A percentile compares a stretch with the other conserved stretches of the same genome.
phyloP scores from a whole-genome alignment of 2,888 invertebrate species.

The Drosophila birchii region DNA sequence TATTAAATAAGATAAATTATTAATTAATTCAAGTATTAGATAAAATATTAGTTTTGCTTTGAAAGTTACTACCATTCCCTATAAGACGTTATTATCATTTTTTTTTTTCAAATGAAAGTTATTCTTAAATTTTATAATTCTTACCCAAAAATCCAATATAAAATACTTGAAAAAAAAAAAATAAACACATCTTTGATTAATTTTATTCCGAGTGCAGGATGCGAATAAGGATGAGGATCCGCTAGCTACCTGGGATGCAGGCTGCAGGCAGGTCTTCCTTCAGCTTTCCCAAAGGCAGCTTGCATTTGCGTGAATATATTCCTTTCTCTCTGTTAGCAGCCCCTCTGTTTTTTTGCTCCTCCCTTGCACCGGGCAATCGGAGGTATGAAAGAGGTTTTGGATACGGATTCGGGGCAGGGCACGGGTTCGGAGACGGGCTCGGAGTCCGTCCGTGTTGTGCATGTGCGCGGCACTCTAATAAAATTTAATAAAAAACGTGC shows the following conservation, averaged over 20 bases:
- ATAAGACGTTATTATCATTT: neutral
- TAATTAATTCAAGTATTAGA: too few species aligned
- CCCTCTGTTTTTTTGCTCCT: conserved; percentile 8
- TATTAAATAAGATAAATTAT: too few species aligned
- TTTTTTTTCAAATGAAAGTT: neutral
- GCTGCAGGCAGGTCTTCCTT: conserved; percentile 26
- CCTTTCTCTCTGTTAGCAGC: conserved; percentile 18
- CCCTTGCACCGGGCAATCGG: conserved; percentile 11
- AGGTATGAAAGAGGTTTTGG: conserved; percentile 23
- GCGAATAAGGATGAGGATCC: neutral
- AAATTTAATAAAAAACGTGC: conserved; percentile 79
- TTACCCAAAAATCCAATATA: neutral
- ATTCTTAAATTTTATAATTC: neutral
- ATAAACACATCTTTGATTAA: neutral
- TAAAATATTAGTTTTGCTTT: too few species aligned
- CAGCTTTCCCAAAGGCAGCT: conserved; percentile 50
- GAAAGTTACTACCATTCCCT: too few species aligned
- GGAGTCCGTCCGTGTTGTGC: conserved; percentile 48
- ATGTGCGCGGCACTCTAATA: conserved; percentile 75
- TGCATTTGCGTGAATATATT: conserved; percentile 51
- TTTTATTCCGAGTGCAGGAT: conserved; percentile 5
- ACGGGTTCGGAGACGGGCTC: too few species aligned
- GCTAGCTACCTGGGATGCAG: conserved; percentile 13
- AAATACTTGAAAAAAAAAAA: too few species aligned
- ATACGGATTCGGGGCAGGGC: neutral